phyloP scores from a whole-genome alignment of 2,888 invertebrate species.

The Athrips mouffetella region DNA sequence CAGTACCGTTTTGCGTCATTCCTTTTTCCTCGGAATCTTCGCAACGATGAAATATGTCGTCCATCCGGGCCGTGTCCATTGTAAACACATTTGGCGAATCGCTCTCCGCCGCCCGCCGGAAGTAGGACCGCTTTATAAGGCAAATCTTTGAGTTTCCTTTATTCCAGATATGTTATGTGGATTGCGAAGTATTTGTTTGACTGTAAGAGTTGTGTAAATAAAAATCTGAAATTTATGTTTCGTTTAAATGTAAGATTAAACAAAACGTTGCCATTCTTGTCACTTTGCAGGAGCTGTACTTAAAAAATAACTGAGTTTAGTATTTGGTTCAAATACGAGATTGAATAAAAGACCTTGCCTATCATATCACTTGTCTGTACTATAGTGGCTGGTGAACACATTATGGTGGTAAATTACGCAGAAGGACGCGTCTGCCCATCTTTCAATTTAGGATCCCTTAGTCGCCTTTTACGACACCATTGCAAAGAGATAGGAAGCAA shows the following conservation, averaged over 20 bases:
- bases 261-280: too few species aligned
- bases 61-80: slow-evolving; percentile 50
- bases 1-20: slow-evolving; percentile 53
- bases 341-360: too few species aligned
- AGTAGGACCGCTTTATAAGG: slow-evolving; percentile 35
- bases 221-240: neutral
- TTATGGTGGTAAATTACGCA: too few species aligned
- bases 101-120: slow-evolving; percentile 52
- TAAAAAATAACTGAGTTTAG: neutral
- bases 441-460: too few species aligned
- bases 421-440: too few species aligned
- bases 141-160: slow-evolving; percentile 7
- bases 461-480: too few species aligned
- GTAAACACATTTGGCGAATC: slow-evolving; percentile 74
- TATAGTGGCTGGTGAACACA: too few species aligned
- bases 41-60: slow-evolving; percentile 72
- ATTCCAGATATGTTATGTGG: neutral
- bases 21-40: slow-evolving; percentile 58
- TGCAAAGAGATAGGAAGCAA: too few species aligned
- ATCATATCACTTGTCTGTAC: too few species aligned
- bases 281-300: neutral
- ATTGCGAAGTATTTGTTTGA: neutral
- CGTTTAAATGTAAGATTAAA: too few species aligned
- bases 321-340: too few species aligned
- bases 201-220: too few species aligned